Evolutionary conservation across 2,113 vertebrate genomes (phyloP), one percentile per base, ranked within the genome.

Genomic region (Alaudala cheleensis): DNA sequence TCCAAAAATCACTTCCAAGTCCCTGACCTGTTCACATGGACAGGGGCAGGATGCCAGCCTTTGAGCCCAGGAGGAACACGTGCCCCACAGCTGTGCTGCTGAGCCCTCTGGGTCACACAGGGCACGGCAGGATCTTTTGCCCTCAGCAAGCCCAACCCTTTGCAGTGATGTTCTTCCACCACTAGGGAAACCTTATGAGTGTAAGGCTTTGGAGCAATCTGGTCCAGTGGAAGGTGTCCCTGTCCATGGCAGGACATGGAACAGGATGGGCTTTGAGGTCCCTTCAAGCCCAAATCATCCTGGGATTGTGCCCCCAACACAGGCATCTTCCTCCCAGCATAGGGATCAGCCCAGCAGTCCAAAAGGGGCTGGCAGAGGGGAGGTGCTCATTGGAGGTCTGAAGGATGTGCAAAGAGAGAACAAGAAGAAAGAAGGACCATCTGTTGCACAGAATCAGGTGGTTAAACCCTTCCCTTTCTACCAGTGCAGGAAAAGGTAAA

Each of bases 311-410:
- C 12, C 53, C 39, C 28, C 51, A 57, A 8, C 2, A 2, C 18
- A 14, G 20, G 33, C 4, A 1, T 8, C 58, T 6, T 42, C 56
- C 61, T 60, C 33, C 50, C 71, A 34, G 65, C 2, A 0, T 0
- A 44, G 5, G 5, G 62, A 50, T 8, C 77, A 71, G 49, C 31
- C 49, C 39, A 6, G 49, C 1, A 2, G 54, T 34, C 45, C 3
- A 1, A 12, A 39, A 65, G 0, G 0, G 44, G 18, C 39, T 57
- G 42, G 42, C 40, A 81, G 44, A 24, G 5, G 28, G 34, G 10
- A 72, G 24, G 45, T 7, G 22, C 31, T 47, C 37, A 3, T 2
- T 47, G 65, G 28, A 66, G 17, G 17, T 9, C 45, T 61, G 40
- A 60, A 56, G 60, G 24, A 26, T 29, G 14, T 5, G 40, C 34